Conservation (phyloP, 2,113 vertebrate species). For the Dicentrarchus labrax region DNA sequence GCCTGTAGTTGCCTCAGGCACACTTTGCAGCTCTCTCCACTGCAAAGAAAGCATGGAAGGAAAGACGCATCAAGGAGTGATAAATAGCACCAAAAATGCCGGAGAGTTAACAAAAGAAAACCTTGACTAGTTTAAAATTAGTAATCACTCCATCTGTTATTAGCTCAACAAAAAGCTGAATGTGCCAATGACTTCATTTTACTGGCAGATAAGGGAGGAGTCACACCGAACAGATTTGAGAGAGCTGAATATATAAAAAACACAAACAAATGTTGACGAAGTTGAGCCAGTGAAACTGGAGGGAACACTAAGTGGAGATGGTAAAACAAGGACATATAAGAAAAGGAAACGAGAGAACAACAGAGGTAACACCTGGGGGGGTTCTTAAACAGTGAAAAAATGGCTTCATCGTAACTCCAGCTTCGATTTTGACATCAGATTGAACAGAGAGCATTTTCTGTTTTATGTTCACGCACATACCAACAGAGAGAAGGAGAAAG, state of each 20-base stretch:
- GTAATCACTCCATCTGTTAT: slow-evolving; percentile 65
- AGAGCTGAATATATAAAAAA: slow-evolving; percentile 30
- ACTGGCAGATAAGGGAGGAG: slow-evolving; percentile 47
- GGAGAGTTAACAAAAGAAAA: not conserved
- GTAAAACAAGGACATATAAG: slow-evolving; percentile 33
- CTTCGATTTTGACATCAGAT: slow-evolving; percentile 46
- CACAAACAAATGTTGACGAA: slow-evolving; percentile 32
- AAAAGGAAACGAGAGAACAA: slow-evolving; percentile 17
- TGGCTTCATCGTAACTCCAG: slow-evolving; percentile 13
- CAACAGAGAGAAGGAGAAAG: not conserved
- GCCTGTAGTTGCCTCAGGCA: slow-evolving; percentile 42
- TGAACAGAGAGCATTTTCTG: slow-evolving; percentile 30
- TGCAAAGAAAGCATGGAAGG: slow-evolving; percentile 19
- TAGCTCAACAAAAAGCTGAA: slow-evolving; percentile 28
- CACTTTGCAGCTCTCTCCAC: slow-evolving; percentile 30
- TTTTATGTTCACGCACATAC: slow-evolving; percentile 8
- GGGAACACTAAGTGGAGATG: slow-evolving; percentile 12
- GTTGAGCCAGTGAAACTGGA: slow-evolving; percentile 13
- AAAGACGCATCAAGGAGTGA: slow-evolving; percentile 21
- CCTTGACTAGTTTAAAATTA: slow-evolving; percentile 35
- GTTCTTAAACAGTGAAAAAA: slow-evolving; percentile 19
- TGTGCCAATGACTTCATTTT: slow-evolving; percentile 37
- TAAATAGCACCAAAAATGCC: not conserved
- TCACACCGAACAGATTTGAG: slow-evolving; percentile 17
- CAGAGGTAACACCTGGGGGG: not conserved